A percentile compares a stretch with the other conserved stretches of the same genome.
These are phyloP conservation scores for Jaculus jaculus DNA, from an alignment of 2,113 vertebrate genomes.

Conservation along the genomic window DNA sequence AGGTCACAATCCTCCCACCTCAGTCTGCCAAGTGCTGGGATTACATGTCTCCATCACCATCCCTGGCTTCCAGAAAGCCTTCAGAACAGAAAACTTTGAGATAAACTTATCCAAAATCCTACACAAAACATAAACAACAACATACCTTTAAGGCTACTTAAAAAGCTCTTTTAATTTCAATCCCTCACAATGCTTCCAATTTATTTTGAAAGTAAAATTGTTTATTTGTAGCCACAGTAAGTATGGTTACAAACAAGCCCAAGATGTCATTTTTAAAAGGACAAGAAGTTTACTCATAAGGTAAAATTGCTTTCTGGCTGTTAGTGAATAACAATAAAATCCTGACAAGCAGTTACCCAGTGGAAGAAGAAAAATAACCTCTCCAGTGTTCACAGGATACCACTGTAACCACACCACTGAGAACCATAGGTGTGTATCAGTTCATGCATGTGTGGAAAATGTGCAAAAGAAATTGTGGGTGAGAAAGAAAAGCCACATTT, in stretches of 20 bases:
- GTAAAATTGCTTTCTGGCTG: not conserved
- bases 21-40: not conserved
- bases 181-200: not conserved
- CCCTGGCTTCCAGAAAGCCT: not conserved
- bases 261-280: not conserved
- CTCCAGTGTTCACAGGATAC: not conserved
- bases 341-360: not conserved
- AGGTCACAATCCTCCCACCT: not conserved
- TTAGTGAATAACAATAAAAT: not conserved
- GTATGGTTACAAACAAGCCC: not conserved
- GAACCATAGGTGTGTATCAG: not conserved
- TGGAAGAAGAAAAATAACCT: constrained; percentile 7
- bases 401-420: not conserved
- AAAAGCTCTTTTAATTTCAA: constrained; percentile 4
- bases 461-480: not conserved
- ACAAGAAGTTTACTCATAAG: not conserved
- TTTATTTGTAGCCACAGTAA: not conserved
- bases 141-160: constrained; percentile 11
- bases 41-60: not conserved
- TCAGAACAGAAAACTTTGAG: not conserved
- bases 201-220: constrained; percentile 43
- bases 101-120: not conserved
- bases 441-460: not conserved
- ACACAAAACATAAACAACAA: not conserved
- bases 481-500: not conserved